Evolutionary conservation across 2,888 invertebrate species (phyloP).

Genomic region (Brachyptera putata): DNA sequence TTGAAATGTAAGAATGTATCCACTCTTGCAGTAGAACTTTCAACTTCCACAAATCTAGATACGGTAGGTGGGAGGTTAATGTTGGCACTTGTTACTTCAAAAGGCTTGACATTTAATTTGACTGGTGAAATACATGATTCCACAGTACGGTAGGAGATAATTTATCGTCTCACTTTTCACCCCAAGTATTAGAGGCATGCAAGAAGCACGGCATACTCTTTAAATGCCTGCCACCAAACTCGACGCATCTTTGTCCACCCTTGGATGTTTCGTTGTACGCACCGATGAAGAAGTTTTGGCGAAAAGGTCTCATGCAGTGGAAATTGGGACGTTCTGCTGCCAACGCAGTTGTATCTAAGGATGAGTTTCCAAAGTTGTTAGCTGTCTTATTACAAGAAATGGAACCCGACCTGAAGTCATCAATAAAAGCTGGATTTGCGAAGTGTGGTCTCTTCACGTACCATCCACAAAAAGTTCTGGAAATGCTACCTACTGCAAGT

Average conservation of each 20-base stretch:
- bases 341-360: not conserved
- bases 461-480: not conserved
- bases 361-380: not conserved
- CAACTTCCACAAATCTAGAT: too few species aligned
- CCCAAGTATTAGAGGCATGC: not conserved
- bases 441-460: not conserved
- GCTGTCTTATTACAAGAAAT: not conserved
- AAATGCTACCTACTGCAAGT: not conserved
- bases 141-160: too few species aligned
- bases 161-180: slow-evolving; percentile 35
- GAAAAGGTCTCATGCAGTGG: not conserved
- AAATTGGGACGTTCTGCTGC: not conserved
- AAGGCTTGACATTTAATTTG: too few species aligned
- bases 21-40: too few species aligned
- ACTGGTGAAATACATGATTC: too few species aligned
- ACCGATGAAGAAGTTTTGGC: not conserved
- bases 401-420: too few species aligned
- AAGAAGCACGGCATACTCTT: not conserved
- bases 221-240: not conserved
- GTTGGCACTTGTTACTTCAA: too few species aligned
- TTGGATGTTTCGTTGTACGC: not conserved
- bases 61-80: too few species aligned
- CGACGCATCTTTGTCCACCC: not conserved
- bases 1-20: too few species aligned
- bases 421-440: not conserved